Percentiles rank a stretch among this genome's conserved stretches.
Conservation (phyloP, 1,140 invertebrate genomes). For the Kradibia gibbosae region DNA sequence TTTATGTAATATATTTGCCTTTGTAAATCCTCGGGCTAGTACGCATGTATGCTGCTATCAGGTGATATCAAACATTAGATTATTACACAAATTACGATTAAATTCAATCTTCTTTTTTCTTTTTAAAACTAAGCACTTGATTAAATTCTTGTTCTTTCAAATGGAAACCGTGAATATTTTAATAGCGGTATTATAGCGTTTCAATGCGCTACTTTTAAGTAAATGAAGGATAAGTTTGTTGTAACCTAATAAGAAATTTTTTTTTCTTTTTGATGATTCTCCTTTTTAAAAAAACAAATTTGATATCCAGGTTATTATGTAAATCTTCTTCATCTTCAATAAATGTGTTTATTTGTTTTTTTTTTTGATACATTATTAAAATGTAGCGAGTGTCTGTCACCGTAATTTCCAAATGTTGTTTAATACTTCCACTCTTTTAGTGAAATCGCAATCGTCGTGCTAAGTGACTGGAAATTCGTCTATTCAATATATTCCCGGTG, state of each 20-base stretch:
- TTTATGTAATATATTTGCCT: background rate
- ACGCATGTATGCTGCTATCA: too few species aligned
- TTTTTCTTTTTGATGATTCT: too few species aligned
- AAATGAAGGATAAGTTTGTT: too few species aligned
- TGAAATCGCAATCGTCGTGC: conserved; percentile 51
- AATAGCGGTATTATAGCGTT: too few species aligned
- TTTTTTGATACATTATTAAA: conserved; percentile 45
- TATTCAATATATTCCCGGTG: conserved; percentile 43
- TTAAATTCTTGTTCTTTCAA: too few species aligned
- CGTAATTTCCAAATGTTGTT: background rate
- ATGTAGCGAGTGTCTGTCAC: conserved; percentile 21
- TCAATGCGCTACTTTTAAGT: too few species aligned
- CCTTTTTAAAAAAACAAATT: background rate
- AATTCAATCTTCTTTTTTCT: too few species aligned
- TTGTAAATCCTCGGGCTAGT: background rate
- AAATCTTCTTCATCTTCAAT: background rate
- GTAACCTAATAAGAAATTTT: too few species aligned
- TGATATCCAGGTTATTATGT: conserved; percentile 17
- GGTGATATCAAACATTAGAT: too few species aligned
- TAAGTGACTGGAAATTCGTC: conserved; percentile 60
- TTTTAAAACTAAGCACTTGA: too few species aligned
- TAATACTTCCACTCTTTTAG: background rate
- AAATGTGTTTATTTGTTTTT: conserved; percentile 14
- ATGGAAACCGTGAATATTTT: too few species aligned
- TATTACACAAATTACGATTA: too few species aligned